Evolutionary conservation across 2,888 invertebrate species (phyloP), one percentile per base, ranked within the genome.

Genomic region (Tinea trinotella): DNA sequence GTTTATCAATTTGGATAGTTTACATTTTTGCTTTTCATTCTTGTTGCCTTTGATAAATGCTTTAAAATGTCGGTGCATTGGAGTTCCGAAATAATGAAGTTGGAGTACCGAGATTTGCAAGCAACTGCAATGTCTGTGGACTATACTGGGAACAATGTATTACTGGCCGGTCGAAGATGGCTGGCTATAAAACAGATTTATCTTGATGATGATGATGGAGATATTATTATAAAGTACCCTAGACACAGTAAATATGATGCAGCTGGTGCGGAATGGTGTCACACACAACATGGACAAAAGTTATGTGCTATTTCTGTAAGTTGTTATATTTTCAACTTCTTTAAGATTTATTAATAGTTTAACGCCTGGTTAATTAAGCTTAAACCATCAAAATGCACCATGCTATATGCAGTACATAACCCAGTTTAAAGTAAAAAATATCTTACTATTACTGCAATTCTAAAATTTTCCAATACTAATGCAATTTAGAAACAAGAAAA

Each of bases 121-220:
- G 97, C 97, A 3, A 96, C 93, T 66, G 93, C 96, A 13, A 97
- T 97, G 96, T 94, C 96, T 56, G 92, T 97, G 35, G 95, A 96
- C 76, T 92, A 90, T 68, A 90, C 93, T 3, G 97, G 97, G 0
- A 91, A 92, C 65, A 93, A 92, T 84, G 93, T 95, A 44, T 81
- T 97, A 53, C 81, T 97, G 59, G 96, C 96, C 13, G 96, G 97
- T 87, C 81, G 90, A 7, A 76, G 94, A 62, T 93, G 92, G 78
- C 87, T 97, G 56, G 95, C 95, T 1, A 89, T 96, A 53, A 91
- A 87, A 58, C 74, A 90, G 55, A 87, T 95, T 62, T 91, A 92
- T 62, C 79, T 97, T 50, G 92, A 93, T 58, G 91, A 92, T 57
- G 89, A 90, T 53, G 87, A 90, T 0, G 88, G 88, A 7, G 92